phyloP scores from a whole-genome alignment of 2,888 invertebrate species.

The Scaeva pyrastri region DNA sequence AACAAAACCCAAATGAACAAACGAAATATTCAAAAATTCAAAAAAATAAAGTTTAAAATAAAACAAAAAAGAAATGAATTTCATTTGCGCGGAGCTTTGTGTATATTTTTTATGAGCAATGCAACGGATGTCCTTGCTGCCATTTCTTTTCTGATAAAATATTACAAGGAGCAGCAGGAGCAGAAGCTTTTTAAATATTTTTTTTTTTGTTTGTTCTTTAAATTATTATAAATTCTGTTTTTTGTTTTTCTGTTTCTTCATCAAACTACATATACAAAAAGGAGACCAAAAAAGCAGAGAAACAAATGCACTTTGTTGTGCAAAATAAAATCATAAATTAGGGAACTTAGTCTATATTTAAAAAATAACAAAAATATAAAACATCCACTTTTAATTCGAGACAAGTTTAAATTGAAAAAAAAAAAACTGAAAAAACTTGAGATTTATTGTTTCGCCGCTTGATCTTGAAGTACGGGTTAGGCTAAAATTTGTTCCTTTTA shows the following conservation, averaged over 20 bases:
- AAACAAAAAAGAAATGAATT: slow-evolving; percentile 32
- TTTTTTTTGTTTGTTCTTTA: slow-evolving; percentile 48
- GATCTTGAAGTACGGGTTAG: slow-evolving; percentile 55
- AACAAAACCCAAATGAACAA: not conserved
- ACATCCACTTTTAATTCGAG: not conserved
- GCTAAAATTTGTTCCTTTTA: slow-evolving; percentile 9
- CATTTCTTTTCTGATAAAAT: slow-evolving; percentile 63
- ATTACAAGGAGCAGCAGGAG: slow-evolving; percentile 59
- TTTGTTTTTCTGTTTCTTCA: slow-evolving; percentile 3
- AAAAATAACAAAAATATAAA: slow-evolving; percentile 1
- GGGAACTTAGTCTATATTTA: slow-evolving; percentile 49
- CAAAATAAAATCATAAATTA: slow-evolving; percentile 71
- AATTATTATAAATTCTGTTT: slow-evolving; percentile 52
- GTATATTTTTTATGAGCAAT: slow-evolving; percentile 55
- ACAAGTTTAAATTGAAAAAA: not conserved
- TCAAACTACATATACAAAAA: slow-evolving; percentile 17
- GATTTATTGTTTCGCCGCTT: slow-evolving; percentile 68
- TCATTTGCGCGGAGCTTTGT: slow-evolving; percentile 43
- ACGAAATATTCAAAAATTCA: slow-evolving; percentile 21
- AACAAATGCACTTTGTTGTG: slow-evolving; percentile 16
- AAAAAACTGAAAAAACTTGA: slow-evolving; percentile 11
- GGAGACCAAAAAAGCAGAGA: slow-evolving; percentile 32
- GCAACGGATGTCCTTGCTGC: slow-evolving; percentile 69
- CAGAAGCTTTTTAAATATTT: not conserved
- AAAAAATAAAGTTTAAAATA: not conserved